phyloP scores from a whole-genome alignment of 2,797 vertebrate genomes.

The Sciurus vulgaris region DNA sequence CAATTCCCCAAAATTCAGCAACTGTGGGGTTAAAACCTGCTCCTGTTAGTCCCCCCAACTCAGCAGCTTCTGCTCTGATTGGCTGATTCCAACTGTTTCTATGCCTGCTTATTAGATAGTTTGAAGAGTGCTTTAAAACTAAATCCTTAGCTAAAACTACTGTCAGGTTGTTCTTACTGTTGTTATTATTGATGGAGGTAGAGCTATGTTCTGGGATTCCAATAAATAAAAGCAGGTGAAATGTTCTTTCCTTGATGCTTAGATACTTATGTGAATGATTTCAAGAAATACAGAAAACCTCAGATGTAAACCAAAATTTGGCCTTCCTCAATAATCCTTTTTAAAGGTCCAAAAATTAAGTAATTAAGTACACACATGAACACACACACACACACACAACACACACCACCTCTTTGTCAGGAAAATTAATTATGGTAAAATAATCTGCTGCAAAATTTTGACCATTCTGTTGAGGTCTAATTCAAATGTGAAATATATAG shows the following conservation, averaged over 20 bases:
- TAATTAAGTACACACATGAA: neutral
- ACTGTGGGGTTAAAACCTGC: neutral
- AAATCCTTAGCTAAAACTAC: neutral
- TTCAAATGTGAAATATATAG: conserved; percentile 18
- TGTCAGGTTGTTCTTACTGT: neutral
- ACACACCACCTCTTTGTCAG: neutral
- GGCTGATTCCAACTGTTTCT: neutral
- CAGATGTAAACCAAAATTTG: neutral
- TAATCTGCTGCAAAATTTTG: neutral
- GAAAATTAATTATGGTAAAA: conserved; percentile 28
- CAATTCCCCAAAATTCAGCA: neutral
- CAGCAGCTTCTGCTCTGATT: neutral
- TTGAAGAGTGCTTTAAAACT: neutral
- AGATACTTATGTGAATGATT: neutral
- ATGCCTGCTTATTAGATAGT: neutral
- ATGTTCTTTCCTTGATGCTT: conserved; percentile 22
- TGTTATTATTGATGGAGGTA: neutral
- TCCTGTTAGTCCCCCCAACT: neutral
- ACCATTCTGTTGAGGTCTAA: neutral
- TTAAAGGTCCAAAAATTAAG: neutral
- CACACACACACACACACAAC: too few relatives aligned
- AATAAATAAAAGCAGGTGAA: neutral
- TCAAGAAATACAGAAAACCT: neutral
- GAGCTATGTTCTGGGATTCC: neutral
- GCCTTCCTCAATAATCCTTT: neutral